A percentile compares a stretch with the other conserved stretches of the same genome.
phyloP scores from a whole-genome alignment of 2,888 invertebrate genomes.

The Eupithecia pulchellata region DNA sequence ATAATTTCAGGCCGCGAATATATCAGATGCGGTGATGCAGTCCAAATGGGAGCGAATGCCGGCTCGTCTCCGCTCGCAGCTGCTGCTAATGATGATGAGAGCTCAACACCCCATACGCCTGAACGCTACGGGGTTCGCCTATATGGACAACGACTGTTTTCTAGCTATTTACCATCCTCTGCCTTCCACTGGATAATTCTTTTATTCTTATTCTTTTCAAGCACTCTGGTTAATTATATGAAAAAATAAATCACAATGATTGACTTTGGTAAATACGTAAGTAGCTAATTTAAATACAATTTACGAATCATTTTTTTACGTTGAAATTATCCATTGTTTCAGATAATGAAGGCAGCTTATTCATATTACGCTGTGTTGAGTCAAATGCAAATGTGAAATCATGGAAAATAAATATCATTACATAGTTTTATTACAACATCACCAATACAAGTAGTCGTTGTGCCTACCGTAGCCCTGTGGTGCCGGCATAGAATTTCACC shows the following conservation, averaged over 20 bases:
- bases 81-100: conserved; percentile 72
- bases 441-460: conserved; percentile 49
- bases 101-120: conserved; percentile 76
- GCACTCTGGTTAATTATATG: neutral
- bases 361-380: conserved; percentile 74
- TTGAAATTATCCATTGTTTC: conserved; percentile 52
- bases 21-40: conserved; percentile 72
- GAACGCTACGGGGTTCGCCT: conserved; percentile 77
- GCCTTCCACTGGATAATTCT: too few species aligned
- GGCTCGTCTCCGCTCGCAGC: conserved; percentile 57
- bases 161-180: conserved; percentile 71
- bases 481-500: too few species aligned
- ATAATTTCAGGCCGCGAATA: conserved; percentile 60
- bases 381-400: conserved; percentile 56
- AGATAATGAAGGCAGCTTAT: conserved; percentile 79
- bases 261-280: neutral
- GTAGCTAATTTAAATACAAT: conserved; percentile 6
- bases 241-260: neutral
- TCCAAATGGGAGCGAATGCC: conserved; percentile 75
- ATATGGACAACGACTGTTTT: conserved; percentile 79
- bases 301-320: neutral
- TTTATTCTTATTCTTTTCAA: too few species aligned
- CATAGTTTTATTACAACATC: conserved; percentile 48
- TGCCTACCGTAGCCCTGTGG: too few species aligned
- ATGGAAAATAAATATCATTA: conserved; percentile 28